Evolutionary conservation across 2,113 vertebrate species (phyloP), one percentile per base, ranked within the genome.

Genomic region (Notechis scutatus): DNA sequence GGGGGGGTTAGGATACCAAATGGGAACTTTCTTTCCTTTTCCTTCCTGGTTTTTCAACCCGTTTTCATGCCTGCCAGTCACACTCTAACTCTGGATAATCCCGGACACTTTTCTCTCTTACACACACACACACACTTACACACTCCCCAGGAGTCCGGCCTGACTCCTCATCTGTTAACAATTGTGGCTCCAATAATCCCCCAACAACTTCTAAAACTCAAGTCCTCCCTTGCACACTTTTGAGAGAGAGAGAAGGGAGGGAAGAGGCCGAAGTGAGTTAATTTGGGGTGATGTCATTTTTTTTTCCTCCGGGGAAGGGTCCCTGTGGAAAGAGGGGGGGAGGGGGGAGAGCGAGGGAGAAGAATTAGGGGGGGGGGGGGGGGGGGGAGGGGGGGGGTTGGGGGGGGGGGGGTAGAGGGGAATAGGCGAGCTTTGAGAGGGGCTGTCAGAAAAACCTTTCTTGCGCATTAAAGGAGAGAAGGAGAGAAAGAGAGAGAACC

Each of bases 131-230:
- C 74, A 39, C 47, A 34, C 57, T 8, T 42, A 55, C 23, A 7
- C n/a, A 3, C 87, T 24, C 87, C 12, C 14, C 50, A 1, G 42
- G 61, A 81, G 39, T 81, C 56, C 55, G 8, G 74, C 59, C 55
- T 39, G 55, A 86, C 64, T 90, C 69, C 87, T 85, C 92, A 93
- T 93, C 92, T 93, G 92, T 90, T 93, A 87, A 86, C 89, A 93
- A 93, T 93, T 93, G 92, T 90, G 92, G 74, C 45, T 90, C 26
- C 61, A 42, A 56, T 24, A 21, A 81, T 18, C 45, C 55, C 42
- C 88, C 88, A 86, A 54, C 61, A 93, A 93, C 92, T 93, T 90
- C 92, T 93, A 89, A 93, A 93, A 86, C 24, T 47, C 45, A 87
- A 90, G 88, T 90, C 55, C 21, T 39, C 74, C 45, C 45, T 39